phyloP scores from a whole-genome alignment of 1,140 invertebrate species.

The Zaprionus tsacasi region DNA sequence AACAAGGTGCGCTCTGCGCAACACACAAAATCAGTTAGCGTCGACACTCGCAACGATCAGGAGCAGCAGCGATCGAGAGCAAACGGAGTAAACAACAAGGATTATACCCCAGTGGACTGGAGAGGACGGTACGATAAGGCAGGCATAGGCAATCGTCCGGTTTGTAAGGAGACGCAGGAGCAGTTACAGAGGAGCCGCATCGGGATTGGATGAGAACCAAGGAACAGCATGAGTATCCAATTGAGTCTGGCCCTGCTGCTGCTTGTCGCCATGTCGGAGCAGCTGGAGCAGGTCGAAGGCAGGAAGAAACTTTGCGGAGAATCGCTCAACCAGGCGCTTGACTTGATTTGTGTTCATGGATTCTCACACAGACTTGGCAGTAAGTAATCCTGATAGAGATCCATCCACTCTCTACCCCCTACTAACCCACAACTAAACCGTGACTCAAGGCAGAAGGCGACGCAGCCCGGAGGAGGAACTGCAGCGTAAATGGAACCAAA shows the following conservation, averaged over 20 bases:
- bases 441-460: conserved; percentile 29
- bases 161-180: conserved; percentile 13
- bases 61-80: neutral
- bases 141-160: conserved; percentile 26
- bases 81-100: neutral
- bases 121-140: conserved; percentile 3
- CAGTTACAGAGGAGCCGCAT: neutral
- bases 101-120: neutral
- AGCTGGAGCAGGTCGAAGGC: conserved; percentile 59
- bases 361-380: conserved; percentile 44
- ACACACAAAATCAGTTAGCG: conserved; percentile 51
- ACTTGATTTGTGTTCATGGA: conserved; percentile 65
- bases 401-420: neutral
- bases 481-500: conserved; percentile 21
- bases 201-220: conserved; percentile 22
- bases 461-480: conserved; percentile 19
- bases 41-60: conserved; percentile 63
- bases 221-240: conserved; percentile 44
- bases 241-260: conserved; percentile 59
- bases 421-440: conserved; percentile 1
- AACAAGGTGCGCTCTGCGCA: neutral
- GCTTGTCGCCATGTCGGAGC: conserved; percentile 51
- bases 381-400: conserved; percentile 51
- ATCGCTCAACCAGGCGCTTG: conserved; percentile 59
- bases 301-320: conserved; percentile 66